Base-by-base conservation (phyloP, 2,888 invertebrate genomes). In the Meiosimyza decipiens region DNA sequence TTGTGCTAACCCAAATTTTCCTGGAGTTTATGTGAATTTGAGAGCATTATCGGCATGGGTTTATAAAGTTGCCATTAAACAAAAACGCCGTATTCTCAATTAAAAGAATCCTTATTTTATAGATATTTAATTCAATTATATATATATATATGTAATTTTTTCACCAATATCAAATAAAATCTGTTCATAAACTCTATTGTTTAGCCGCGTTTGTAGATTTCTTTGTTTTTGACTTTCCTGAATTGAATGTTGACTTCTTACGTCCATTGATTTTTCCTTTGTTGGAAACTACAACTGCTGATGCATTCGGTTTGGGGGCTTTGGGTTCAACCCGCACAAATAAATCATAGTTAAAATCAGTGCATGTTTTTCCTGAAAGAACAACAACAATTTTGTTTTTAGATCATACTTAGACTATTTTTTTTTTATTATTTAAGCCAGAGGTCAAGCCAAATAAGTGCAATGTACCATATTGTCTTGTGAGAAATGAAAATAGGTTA, bases 11-110 rank as follows among this genome's bases (percentile, higher is more conserved):
- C 89, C 91, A 0, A 90, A 91, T 77, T 91, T 89, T 80, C 94
- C 94, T 0, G 95, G 95, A 1, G 94, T 95, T 13, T 95, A 94
- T 83, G 89, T 92, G 0, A 87, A 94, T 71, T 92, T 94, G 4
- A 51, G n/a, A 12, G 49, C 13, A 6, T 65, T 55, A 55, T 51
- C 40, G 16, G 28, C 51, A 12, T 69, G 72, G 72, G 68, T 72
- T 18, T 13, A 7, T 40, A 18, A 52, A 13, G 60, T 67, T 12
- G 49, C 52, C 13, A 60, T 0, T 6, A 40, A 40, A 40, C 9
- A 40, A 40, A 40, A 9, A 40, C 40, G 40, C 40, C 40, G 9
- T 40, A 40, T 40, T 9, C 40, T 6, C 40, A 40, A 9, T 9
- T 40, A 40, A 40, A 9, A 40, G 6, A 9, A 40, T 4, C 9